Base-by-base conservation (phyloP, 1,140 invertebrate species). In the Plectrocnemia conspersa region DNA sequence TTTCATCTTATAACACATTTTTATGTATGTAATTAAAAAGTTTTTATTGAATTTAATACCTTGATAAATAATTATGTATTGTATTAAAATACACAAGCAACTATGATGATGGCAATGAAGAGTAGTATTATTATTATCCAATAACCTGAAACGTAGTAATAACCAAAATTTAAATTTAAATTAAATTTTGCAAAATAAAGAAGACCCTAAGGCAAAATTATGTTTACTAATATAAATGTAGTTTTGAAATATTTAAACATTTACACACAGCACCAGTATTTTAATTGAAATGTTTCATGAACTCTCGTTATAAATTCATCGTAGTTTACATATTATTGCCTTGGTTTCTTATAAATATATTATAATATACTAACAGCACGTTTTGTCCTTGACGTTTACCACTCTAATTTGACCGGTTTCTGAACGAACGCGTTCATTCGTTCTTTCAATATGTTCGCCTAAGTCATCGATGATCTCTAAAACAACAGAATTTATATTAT, bases 391-490 rank as follows among this genome's bases (percentile, higher is more conserved):
- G 36, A 72, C 68, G 60, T 78, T 77, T 10, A 91, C 79, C n/a
- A 71, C 76, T 50, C 73, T 68, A 10, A 91, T 79, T 61, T 81
- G 77, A 6, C 73, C 71, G 0, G 86, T 91, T 67, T 85, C 85
- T 9, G 74, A 73, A 35, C 82, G 73, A 29, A 91, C 72, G 46
- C 84, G 73, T 32, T 77, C 68, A 61, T 84, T 81, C 1, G 85
- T 87, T 47, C 77, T 68, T 54, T 89, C 88, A 68, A 88, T 82
- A 54, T 83, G 82, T 47, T 83, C 80, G 1, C 81, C 81, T 35
- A 92, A 78, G 71, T 89, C 86, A 64, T 90, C 87, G 48, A 92
- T 78, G 53, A 92, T 79, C 66, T 86, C 88, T 89, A 64, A 46
- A 79, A 76, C 62, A 40, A 40, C 15, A 7, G 15, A 7, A n/a